Evolutionary conservation across 2,888 invertebrate genomes (phyloP), one percentile per base, ranked within the genome.

Genomic region (Coleophora deauratella): DNA sequence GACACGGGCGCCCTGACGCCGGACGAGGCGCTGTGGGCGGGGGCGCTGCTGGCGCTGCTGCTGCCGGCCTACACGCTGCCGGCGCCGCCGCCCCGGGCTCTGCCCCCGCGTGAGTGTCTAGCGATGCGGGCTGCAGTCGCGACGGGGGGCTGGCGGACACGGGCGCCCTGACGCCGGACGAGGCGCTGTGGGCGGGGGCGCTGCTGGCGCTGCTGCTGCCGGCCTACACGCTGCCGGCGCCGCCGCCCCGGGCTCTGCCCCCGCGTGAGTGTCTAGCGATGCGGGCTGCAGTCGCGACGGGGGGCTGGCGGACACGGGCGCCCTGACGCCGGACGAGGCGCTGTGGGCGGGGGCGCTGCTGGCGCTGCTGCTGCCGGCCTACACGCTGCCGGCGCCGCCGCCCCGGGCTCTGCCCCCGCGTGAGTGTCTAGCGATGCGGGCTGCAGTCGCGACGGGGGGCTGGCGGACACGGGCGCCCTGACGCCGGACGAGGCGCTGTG

Each of bases 41-140:
- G 89, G 45, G 88, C 89, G 21, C 66, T 92, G 53, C 89, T 91
- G 56, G 91, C 93, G 37, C 85, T 92, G 53, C 73, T 92, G 48
- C 80, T 93, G 60, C 91, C 93, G 7, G 88, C 90, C 33, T 91
- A 91, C 70, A 86, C 92, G n/a, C 89, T 89, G 53, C 89, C 89
- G 51, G 87, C 88, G 52, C 82, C 91, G 38, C 89, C 90, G 46
- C 90, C 88, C 63, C 89, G 90, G 49, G 90, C 91, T 8, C 75
- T 94, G 52, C 92, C 94, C 14, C 90, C 91, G 55, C 74, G 91
- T 91, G 66, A 57, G 71, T 66, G 27, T n/a, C n/a, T n/a, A n/a
- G n/a, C n/a, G n/a, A n/a, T n/a, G n/a, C n/a, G 3, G 15, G 21
- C 13, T 37, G 1, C 15, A 12, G 6, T 4, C 28, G 11, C 37